A percentile compares a stretch with the other conserved stretches of the same genome.
Evolutionary conservation across 2,888 invertebrate species (phyloP).

Genomic region (Lithophane socia): DNA sequence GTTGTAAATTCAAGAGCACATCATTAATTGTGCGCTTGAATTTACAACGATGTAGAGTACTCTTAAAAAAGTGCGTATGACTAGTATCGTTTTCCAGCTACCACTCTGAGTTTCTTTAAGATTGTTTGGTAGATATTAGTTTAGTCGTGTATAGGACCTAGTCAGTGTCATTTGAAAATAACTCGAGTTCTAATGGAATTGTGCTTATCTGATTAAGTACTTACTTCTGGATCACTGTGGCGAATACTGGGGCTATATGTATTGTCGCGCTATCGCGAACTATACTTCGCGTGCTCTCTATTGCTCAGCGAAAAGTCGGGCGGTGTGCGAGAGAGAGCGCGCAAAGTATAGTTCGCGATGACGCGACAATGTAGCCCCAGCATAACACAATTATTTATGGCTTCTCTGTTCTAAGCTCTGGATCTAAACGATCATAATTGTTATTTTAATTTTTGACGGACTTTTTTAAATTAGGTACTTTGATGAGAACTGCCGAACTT

Average conservation of each 20-base stretch:
- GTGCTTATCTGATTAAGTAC: too few relatives aligned
- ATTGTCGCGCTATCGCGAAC: too few relatives aligned
- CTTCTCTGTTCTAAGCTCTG: not conserved
- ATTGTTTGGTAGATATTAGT: not conserved
- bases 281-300: too few relatives aligned
- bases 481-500: not conserved
- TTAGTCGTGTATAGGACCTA: too few relatives aligned
- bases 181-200: not conserved
- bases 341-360: too few relatives aligned
- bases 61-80: not conserved
- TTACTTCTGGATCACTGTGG: not conserved
- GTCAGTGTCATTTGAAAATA: not conserved
- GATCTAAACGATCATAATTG: not conserved
- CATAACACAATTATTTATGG: not conserved
- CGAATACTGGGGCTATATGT: too few relatives aligned
- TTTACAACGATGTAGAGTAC: not conserved
- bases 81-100: not conserved
- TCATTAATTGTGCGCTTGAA: not conserved
- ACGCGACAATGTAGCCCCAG: too few relatives aligned
- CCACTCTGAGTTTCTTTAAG: not conserved
- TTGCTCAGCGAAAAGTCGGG: too few relatives aligned
- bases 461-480: not conserved
- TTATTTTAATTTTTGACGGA: not conserved
- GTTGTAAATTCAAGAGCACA: too few relatives aligned
- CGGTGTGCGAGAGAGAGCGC: too few relatives aligned